Evolutionary conservation across 2,888 invertebrate genomes (phyloP).

Genomic region (Prosapia bicincta): DNA sequence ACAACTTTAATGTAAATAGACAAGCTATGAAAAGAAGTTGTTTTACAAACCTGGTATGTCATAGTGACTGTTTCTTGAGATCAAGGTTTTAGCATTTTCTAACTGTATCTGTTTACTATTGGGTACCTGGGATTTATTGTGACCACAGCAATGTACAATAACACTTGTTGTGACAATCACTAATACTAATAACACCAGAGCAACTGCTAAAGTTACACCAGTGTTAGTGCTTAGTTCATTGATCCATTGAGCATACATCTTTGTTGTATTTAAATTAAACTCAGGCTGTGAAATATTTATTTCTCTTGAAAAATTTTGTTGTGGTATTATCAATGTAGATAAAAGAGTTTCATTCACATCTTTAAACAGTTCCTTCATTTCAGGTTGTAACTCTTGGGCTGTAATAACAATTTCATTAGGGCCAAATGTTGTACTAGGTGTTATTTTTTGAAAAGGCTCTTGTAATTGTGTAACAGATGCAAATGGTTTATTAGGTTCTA

Average conservation of each 20-base stretch:
- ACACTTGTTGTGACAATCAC: not conserved
- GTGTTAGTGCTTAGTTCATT: slow-evolving; percentile 10
- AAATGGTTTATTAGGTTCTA: not conserved
- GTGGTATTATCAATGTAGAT: not conserved
- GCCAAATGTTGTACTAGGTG: not conserved
- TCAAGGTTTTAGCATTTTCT: not conserved
- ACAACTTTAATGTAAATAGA: too few species aligned
- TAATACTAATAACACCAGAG: not conserved
- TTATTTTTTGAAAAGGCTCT: not conserved
- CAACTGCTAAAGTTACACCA: slow-evolving; percentile 10
- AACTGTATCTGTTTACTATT: not conserved
- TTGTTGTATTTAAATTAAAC: not conserved
- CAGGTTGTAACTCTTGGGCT: not conserved
- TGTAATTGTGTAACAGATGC: not conserved
- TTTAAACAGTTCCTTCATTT: not conserved
- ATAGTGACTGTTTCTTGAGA: not conserved
- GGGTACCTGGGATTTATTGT: not conserved
- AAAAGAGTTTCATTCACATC: not conserved
- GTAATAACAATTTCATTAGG: not conserved
- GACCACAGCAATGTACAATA: not conserved
- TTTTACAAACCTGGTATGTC: not conserved
- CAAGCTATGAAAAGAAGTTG: too few species aligned
- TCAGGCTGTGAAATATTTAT: not conserved
- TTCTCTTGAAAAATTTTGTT: not conserved
- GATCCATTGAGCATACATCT: slow-evolving; percentile 10